Evolutionary conservation across 1,140 invertebrate genomes (phyloP).

Genomic region (Drosophila azteca): DNA sequence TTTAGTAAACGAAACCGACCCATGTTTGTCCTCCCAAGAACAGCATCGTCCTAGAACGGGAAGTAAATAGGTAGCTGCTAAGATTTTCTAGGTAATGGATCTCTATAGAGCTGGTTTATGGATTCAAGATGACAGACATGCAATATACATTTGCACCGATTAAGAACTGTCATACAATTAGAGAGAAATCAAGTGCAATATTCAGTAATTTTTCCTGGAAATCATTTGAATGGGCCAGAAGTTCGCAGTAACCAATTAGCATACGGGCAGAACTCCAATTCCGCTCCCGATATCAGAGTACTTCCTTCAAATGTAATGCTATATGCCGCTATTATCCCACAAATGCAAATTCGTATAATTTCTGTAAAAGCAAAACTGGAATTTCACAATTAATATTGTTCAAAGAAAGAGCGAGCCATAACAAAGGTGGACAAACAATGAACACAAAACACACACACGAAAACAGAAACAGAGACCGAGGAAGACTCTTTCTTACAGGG

Average conservation of each 20-base stretch:
- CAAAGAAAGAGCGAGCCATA: slow-evolving; percentile 32
- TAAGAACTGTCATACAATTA: background rate
- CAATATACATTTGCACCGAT: too few relatives aligned
- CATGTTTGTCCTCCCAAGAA: too few relatives aligned
- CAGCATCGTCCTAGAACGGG: too few relatives aligned
- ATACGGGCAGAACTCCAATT: slow-evolving; percentile 1
- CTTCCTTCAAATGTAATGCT: slow-evolving; percentile 68
- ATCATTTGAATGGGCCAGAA: slow-evolving; percentile 25
- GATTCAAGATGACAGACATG: too few relatives aligned
- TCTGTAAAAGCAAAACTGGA: slow-evolving; percentile 57
- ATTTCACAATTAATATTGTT: slow-evolving; percentile 37
- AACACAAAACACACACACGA: slow-evolving; percentile 30
- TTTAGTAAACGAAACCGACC: too few relatives aligned
- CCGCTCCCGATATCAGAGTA: slow-evolving; percentile 16
- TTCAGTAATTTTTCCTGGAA: slow-evolving; percentile 19
- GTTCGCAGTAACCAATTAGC: slow-evolving; percentile 39
- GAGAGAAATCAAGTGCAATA: slow-evolving; percentile 25
- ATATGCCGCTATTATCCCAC: slow-evolving; percentile 40
- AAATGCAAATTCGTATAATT: slow-evolving; percentile 61
- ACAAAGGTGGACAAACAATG: slow-evolving; percentile 57
- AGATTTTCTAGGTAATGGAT: too few relatives aligned
- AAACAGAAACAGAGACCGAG: slow-evolving; percentile 8
- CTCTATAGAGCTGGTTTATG: too few relatives aligned
- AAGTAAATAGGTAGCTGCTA: too few relatives aligned
- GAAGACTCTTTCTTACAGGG: background rate